phyloP scores from a whole-genome alignment of 1,140 invertebrate genomes.

The Drosophila ambigua region DNA sequence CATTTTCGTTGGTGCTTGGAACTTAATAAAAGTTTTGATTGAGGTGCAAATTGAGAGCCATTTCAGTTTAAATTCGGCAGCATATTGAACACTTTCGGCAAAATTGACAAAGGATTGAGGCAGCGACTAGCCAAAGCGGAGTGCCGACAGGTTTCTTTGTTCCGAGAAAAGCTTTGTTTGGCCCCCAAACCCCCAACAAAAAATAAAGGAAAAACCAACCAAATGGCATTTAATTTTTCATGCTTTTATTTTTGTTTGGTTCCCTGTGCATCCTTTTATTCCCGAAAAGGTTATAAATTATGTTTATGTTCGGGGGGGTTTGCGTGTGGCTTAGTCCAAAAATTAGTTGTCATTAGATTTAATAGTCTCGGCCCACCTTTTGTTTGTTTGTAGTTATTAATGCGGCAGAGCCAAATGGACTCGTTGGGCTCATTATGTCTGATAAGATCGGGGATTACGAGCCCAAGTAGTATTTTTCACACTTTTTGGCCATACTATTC shows the following conservation, averaged over 20 bases:
- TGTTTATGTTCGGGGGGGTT: slow-evolving; percentile 29
- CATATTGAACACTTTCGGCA: not conserved
- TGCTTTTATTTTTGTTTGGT: slow-evolving; percentile 17
- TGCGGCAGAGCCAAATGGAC: slow-evolving; percentile 25
- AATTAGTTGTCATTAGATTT: slow-evolving; percentile 64
- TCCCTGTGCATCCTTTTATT: slow-evolving; percentile 13
- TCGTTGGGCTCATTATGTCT: slow-evolving; percentile 54
- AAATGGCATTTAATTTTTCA: slow-evolving; percentile 77
- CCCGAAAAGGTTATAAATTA: slow-evolving; percentile 60
- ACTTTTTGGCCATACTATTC: slow-evolving; percentile 30
- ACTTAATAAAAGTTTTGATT: slow-evolving; percentile 44
- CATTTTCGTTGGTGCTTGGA: slow-evolving; percentile 17
- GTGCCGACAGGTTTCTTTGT: slow-evolving; percentile 15
- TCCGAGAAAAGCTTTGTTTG: slow-evolving; percentile 25
- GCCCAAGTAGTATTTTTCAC: slow-evolving; percentile 55
- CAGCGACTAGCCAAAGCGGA: not conserved
- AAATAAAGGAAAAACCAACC: slow-evolving; percentile 15
- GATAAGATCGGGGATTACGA: slow-evolving; percentile 15
- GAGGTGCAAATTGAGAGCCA: slow-evolving; percentile 33
- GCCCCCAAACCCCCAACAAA: too few relatives aligned
- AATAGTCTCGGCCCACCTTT: slow-evolving; percentile 59
- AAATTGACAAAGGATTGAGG: too few relatives aligned
- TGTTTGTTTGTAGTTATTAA: slow-evolving; percentile 47
- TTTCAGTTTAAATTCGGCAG: slow-evolving; percentile 4
- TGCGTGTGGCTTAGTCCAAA: slow-evolving; percentile 33